Percentiles rank a stretch among this genome's conserved stretches.
These are phyloP conservation scores for Scrobipalpa costella DNA, from an alignment of 2,888 invertebrate species.

Conservation along the genomic window DNA sequence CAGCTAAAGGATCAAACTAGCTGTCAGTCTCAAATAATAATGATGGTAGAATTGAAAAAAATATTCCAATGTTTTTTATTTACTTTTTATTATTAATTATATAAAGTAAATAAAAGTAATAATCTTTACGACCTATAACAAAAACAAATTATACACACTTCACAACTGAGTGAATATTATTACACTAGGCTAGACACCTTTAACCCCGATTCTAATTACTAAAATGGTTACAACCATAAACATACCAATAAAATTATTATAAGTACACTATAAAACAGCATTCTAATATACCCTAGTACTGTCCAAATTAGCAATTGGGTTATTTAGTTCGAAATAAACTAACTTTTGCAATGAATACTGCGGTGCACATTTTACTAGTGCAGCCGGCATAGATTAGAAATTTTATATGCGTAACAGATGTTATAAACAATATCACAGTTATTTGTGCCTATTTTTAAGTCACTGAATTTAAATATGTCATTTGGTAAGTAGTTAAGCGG, in stretches of 20 bases:
- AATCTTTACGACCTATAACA: too few relatives aligned
- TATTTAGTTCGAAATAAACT: slow-evolving; percentile 47
- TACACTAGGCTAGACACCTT: too few relatives aligned
- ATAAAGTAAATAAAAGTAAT: too few relatives aligned
- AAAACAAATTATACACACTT: background rate
- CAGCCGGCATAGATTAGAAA: slow-evolving; percentile 35
- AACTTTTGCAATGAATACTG: slow-evolving; percentile 57
- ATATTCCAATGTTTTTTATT: too few relatives aligned
- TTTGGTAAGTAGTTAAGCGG: too few relatives aligned
- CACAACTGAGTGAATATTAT: too few relatives aligned
- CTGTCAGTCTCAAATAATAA: too few relatives aligned
- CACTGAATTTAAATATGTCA: too few relatives aligned
- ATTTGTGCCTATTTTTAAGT: background rate
- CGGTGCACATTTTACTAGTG: slow-evolving; percentile 43
- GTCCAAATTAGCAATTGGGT: slow-evolving; percentile 44
- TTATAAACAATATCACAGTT: too few relatives aligned
- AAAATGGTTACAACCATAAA: background rate
- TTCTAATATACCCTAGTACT: slow-evolving; percentile 24
- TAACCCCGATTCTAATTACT: background rate
- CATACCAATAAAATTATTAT: background rate
- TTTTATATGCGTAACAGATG: background rate
- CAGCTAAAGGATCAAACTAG: too few relatives aligned
- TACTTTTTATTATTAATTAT: too few relatives aligned
- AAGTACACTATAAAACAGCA: background rate
- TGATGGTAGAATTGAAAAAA: too few relatives aligned